These are phyloP conservation scores for Bombus huntii DNA, from an alignment of 1,140 invertebrate genomes.

Conservation along the genomic window DNA sequence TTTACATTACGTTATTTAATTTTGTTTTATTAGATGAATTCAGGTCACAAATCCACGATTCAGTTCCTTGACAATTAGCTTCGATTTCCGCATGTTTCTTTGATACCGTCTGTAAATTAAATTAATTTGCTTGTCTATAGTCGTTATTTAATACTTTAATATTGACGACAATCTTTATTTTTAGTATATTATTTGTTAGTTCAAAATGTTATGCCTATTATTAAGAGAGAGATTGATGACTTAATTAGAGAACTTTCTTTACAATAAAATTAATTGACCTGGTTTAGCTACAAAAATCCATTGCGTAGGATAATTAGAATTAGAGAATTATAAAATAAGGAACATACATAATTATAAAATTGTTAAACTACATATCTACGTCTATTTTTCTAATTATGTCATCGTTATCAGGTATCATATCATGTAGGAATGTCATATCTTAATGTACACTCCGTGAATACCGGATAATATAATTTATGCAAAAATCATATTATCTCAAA, in stretches of 20 bases:
- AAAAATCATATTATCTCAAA: not conserved
- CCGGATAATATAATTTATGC: not conserved
- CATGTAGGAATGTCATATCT: not conserved
- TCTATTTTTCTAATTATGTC: not conserved
- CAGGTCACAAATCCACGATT: constrained; percentile 75
- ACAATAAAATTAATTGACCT: too few relatives aligned
- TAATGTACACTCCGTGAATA: not conserved
- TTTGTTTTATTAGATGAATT: constrained; percentile 76
- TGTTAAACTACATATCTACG: not conserved
- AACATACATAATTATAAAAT: not conserved
- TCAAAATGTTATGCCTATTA: too few relatives aligned
- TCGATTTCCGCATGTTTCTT: constrained; percentile 78
- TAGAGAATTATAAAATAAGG: not conserved
- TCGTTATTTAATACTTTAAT: not conserved
- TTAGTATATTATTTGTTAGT: too few relatives aligned
- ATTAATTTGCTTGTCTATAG: not conserved
- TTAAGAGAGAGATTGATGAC: too few relatives aligned
- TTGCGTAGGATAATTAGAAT: not conserved
- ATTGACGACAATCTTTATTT: not conserved
- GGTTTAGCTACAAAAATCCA: too few relatives aligned
- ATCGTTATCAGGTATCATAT: not conserved
- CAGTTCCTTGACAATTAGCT: constrained; percentile 45
- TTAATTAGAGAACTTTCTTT: too few relatives aligned
- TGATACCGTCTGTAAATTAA: constrained; percentile 75
- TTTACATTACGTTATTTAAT: constrained; percentile 74